These are phyloP conservation scores for Oscheius onirici DNA, from an alignment of 2,888 invertebrate genomes.

Conservation along the genomic window DNA sequence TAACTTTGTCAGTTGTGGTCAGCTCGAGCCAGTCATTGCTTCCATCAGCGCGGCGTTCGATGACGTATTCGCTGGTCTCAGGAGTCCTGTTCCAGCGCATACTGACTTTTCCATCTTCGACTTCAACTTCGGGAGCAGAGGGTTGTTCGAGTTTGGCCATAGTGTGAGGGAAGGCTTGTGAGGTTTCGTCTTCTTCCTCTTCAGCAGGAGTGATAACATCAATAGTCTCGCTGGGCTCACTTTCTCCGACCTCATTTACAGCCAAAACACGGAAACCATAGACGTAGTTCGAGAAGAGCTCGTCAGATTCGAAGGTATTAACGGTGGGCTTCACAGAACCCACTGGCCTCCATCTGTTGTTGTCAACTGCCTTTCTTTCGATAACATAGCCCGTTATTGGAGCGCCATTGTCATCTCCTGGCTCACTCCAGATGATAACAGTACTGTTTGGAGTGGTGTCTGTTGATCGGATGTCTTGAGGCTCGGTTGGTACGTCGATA, in stretches of 20 bases:
- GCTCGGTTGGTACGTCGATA: conserved; percentile 63
- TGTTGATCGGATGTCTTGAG: conserved; percentile 49
- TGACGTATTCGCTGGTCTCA: conserved; percentile 52
- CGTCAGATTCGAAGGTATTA: conserved; percentile 50
- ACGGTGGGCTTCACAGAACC: conserved; percentile 44
- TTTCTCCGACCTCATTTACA: conserved; percentile 64
- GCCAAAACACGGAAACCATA: conserved; percentile 63
- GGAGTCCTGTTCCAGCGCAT: conserved; percentile 51
- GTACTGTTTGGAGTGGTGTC: conserved; percentile 52
- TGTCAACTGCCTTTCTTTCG: conserved; percentile 61
- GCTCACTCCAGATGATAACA: conserved; percentile 72
- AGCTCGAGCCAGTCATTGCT: conserved; percentile 65
- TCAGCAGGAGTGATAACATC: conserved; percentile 59
- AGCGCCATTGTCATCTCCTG: conserved; percentile 81
- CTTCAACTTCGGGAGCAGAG: conserved; percentile 39
- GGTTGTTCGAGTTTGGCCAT: conserved; percentile 50
- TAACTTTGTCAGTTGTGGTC: conserved; percentile 57
- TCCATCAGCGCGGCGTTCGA: conserved; percentile 43
- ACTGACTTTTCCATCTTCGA: conserved; percentile 51
- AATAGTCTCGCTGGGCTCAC: conserved; percentile 57
- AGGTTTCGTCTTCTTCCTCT: conserved; percentile 39
- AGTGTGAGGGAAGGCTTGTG: conserved; percentile 45
- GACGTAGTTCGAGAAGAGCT: conserved; percentile 61
- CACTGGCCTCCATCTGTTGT: conserved; percentile 55
- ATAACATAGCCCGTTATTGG: conserved; percentile 61